Conservation (phyloP, 1,140 invertebrate species). For the Cheumatopsyche charites region DNA sequence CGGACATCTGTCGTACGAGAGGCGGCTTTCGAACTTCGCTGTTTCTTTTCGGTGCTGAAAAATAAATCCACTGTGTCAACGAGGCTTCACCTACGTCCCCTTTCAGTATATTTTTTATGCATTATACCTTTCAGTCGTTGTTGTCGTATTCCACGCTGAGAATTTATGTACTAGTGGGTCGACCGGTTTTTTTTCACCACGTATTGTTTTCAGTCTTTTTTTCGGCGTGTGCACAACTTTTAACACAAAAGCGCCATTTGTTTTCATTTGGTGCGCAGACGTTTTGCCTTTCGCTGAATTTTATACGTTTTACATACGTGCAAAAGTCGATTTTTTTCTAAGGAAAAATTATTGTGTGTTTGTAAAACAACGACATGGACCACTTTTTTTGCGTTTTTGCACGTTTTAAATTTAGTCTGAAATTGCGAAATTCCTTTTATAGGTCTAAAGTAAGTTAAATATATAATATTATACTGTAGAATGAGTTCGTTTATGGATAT, state of each 20-base stretch:
- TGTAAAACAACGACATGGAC: too few species aligned
- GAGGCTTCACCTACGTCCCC: not conserved
- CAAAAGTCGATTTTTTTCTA: too few species aligned
- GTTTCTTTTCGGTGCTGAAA: constrained; percentile 7
- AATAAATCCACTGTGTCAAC: constrained; percentile 17
- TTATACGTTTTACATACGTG: too few species aligned
- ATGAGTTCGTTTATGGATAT: too few species aligned
- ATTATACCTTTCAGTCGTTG: too few species aligned
- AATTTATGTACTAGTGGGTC: constrained; percentile 20
- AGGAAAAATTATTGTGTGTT: too few species aligned
- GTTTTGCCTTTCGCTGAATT: not conserved
- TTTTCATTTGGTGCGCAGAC: not conserved
- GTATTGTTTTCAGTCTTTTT: constrained; percentile 2
- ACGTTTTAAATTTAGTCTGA: too few species aligned
- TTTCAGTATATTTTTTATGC: not conserved
- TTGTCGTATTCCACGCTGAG: too few species aligned
- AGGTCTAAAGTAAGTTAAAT: too few species aligned
- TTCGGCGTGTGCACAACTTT: not conserved
- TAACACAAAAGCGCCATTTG: not conserved
- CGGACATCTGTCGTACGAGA: not conserved
- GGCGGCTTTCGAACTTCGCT: not conserved
- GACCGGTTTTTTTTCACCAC: not conserved
- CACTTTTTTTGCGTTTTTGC: too few species aligned
- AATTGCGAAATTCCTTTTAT: too few species aligned
- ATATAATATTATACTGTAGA: too few species aligned